Evolutionary conservation across 2,113 vertebrate species (phyloP), one percentile per base, ranked within the genome.

Genomic region (Delphinus delphis): DNA sequence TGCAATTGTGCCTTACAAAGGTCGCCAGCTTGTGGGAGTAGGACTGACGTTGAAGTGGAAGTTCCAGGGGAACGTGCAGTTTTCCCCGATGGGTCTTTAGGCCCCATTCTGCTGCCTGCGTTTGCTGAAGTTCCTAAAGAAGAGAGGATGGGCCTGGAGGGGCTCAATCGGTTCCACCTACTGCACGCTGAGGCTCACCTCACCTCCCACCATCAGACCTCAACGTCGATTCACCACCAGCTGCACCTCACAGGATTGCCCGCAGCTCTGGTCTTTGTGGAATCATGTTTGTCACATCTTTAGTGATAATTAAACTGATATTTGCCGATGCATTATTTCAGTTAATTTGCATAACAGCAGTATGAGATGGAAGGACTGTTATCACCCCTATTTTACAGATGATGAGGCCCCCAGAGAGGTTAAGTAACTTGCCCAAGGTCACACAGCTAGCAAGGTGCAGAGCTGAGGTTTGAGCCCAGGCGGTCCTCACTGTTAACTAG

Each of bases 11-110:
- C 84, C 67, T 90, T 28, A 2, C 23, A 1, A 2, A 88, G 55
- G 82, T 36, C 28, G 3, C 96, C 96, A 97, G 86, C 91, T 79
- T 62, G 88, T 4, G 4, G 53, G 79, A 8, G 36, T 55, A 55
- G 23, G 18, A 25, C 3, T 28, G 82, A 93, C 38, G 77, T 55
- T 63, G 71, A 88, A 55, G 50, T 73, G 53, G 68, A 80, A 85
- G 67, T 73, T 84, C 33, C 4, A 76, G 41, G 33, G 26, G 33
- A 85, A 65, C 28, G 25, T 73, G 38, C 18, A 0, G 60, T 44
- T 31, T 76, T 76, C 44, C 81, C 81, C 41, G 18, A 17, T 8
- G 36, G 60, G 10, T 26, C 65, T 11, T 47, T 3, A 1, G 44
- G 23, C 41, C 50, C 47, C 44, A 1, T 12, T 21, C 20, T 36